Percentiles rank a stretch among this genome's conserved stretches.
Conservation (phyloP, 2,888 invertebrate genomes). For the Eurytoma californica region DNA sequence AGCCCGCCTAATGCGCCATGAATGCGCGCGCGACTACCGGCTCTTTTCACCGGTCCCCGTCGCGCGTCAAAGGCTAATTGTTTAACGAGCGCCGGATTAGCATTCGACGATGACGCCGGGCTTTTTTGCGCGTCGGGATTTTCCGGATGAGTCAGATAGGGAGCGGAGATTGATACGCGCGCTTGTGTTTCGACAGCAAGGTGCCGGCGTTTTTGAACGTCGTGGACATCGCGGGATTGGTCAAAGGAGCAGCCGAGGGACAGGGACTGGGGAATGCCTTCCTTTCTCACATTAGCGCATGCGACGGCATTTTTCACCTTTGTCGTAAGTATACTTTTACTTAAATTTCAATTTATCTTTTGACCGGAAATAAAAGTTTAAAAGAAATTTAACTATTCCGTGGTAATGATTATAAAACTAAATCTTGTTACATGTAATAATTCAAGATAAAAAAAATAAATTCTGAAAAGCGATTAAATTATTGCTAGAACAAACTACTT, state of each 20-base stretch:
- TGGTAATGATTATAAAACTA: too few relatives aligned
- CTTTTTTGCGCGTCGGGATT: not conserved
- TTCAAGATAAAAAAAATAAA: too few relatives aligned
- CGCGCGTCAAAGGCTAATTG: constrained; percentile 69
- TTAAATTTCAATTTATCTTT: too few relatives aligned
- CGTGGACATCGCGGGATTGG: constrained; percentile 98
- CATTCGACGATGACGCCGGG: constrained; percentile 65
- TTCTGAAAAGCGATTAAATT: too few relatives aligned
- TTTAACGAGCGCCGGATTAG: constrained; percentile 72
- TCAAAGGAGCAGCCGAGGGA: constrained; percentile 98
- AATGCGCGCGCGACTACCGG: constrained; percentile 9
- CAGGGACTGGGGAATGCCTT: constrained; percentile 99
- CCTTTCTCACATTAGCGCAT: constrained; percentile 98
- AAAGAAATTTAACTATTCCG: too few relatives aligned
- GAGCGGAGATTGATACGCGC: not conserved
- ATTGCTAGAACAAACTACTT: too few relatives aligned
- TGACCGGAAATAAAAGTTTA: too few relatives aligned
- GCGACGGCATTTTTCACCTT: constrained; percentile 98
- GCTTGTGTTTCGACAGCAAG: constrained; percentile 83
- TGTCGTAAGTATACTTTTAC: constrained; percentile 87
- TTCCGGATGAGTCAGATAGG: not conserved
- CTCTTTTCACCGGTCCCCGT: constrained; percentile 42
- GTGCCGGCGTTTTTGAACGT: constrained; percentile 98
- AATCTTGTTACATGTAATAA: too few relatives aligned
- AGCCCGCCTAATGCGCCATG: constrained; percentile 36